Percentiles rank a stretch among this genome's conserved stretches.
Evolutionary conservation across 2,113 vertebrate genomes (phyloP).

Genomic region (Axis porcinus): DNA sequence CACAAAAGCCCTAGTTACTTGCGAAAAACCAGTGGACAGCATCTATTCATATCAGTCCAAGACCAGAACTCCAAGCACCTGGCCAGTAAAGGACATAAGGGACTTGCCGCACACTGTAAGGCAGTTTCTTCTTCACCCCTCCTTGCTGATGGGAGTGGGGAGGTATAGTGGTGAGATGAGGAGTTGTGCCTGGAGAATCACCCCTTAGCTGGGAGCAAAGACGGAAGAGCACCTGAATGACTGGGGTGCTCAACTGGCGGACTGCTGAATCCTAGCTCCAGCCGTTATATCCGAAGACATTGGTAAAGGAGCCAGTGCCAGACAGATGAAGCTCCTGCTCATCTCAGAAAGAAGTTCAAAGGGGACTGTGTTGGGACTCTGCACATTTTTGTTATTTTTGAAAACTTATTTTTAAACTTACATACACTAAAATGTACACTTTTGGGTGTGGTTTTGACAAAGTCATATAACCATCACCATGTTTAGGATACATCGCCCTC

Average conservation of each 20-base stretch:
- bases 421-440: neutral
- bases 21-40: neutral
- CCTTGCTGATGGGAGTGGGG: neutral
- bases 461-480: neutral
- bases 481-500: neutral
- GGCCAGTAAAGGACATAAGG: neutral
- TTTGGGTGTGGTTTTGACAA: conserved; percentile 9
- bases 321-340: neutral
- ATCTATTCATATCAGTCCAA: neutral
- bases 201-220: neutral
- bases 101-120: neutral
- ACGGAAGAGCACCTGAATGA: neutral
- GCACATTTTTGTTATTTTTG: neutral
- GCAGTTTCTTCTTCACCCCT: neutral
- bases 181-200: neutral
- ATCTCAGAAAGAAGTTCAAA: neutral
- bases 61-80: neutral
- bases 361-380: neutral
- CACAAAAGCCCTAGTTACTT: neutral
- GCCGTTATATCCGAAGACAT: accelerated
- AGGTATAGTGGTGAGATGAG: neutral
- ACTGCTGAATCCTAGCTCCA: neutral
- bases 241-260: neutral
- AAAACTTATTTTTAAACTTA: neutral
- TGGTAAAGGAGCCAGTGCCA: neutral